phyloP scores from a whole-genome alignment of 2,113 vertebrate species.

The Alces alces region DNA sequence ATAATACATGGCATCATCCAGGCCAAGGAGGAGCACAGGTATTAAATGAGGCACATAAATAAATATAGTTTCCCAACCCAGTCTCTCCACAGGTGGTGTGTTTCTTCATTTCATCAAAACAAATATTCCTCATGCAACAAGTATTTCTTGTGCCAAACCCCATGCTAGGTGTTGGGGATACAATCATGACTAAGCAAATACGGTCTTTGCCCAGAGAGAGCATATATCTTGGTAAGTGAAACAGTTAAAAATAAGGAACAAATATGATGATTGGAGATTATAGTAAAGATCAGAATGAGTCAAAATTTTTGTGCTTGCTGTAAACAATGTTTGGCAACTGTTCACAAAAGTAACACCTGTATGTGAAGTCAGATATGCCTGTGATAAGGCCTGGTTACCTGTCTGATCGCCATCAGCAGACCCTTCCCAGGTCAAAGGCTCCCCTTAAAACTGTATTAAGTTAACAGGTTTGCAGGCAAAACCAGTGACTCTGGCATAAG shows the following conservation, averaged over 20 bases:
- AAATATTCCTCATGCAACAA: neutral
- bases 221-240: neutral
- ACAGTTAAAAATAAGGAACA: neutral
- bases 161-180: neutral
- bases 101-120: neutral
- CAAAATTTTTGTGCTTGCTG: neutral
- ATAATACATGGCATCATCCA: neutral
- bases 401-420: neutral
- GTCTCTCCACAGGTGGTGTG: neutral
- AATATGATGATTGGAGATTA: neutral
- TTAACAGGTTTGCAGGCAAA: neutral
- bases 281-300: neutral
- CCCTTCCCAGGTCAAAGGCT: neutral
- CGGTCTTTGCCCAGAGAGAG: neutral
- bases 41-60: neutral
- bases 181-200: neutral
- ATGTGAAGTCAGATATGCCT: neutral
- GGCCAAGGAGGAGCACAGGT: conserved; percentile 16
- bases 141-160: neutral
- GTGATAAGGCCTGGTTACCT: neutral
- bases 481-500: neutral
- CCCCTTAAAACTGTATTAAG: neutral
- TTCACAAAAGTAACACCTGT: neutral
- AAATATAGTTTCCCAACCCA: neutral
- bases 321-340: neutral